phyloP scores from a whole-genome alignment of 2,797 vertebrate species.

The Falco columbarius region DNA sequence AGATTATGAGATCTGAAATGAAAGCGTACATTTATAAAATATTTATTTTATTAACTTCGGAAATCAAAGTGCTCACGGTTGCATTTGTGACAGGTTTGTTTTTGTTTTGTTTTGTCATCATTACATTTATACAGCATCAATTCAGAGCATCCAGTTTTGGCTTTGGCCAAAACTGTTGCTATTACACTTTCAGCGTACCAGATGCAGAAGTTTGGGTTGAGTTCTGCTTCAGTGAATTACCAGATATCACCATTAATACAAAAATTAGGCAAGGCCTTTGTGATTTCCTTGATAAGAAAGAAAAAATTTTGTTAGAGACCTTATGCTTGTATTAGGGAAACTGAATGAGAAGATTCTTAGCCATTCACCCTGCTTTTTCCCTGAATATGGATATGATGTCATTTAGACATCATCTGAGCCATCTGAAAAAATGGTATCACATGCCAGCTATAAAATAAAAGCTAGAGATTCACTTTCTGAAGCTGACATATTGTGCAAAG shows the following conservation, averaged over 20 bases:
- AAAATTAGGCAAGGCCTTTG: neutral
- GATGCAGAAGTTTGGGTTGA: conserved; percentile 44
- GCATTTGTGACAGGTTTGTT: conserved; percentile 58
- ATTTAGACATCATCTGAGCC: neutral
- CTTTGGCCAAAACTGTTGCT: conserved; percentile 46
- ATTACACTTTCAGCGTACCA: conserved; percentile 17
- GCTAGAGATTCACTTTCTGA: neutral
- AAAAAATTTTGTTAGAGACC: neutral
- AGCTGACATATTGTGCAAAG: neutral
- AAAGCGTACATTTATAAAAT: conserved; percentile 66
- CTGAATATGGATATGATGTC: neutral
- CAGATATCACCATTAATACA: neutral
- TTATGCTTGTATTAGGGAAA: neutral
- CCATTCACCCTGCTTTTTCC: neutral
- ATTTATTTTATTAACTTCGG: conserved; percentile 69
- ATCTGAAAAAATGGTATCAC: neutral
- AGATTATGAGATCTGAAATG: conserved; percentile 83
- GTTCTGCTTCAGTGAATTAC: conserved; percentile 41
- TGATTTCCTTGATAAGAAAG: neutral
- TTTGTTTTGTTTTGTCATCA: conserved; percentile 53
- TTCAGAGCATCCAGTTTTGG: conserved; percentile 40
- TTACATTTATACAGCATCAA: conserved; percentile 40
- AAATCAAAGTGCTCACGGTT: conserved; percentile 69
- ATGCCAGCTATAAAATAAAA: neutral
- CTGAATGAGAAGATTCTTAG: neutral